Evolutionary conservation across 2,113 vertebrate genomes (phyloP), one percentile per base, ranked within the genome.

Genomic region (Xenopus laevis): DNA sequence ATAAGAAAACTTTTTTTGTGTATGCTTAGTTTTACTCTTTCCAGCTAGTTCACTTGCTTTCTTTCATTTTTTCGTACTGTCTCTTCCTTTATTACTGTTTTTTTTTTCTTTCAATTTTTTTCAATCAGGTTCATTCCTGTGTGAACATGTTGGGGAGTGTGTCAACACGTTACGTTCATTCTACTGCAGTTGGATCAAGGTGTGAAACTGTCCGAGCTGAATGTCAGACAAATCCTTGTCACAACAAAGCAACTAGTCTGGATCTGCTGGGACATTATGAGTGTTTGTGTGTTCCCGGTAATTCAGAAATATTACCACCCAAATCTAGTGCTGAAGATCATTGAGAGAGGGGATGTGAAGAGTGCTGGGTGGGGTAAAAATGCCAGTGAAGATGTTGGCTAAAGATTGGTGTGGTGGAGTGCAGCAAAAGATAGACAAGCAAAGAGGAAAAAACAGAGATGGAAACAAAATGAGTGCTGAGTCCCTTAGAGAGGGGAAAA

Each of bases 251-350:
- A 71, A 83, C 85, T 68, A 88, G 87, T 65, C 74, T 87, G 18
- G 87, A 88, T 60, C 74, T 85, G 18, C 80, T 84, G 0, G 84
- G 82, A 44, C 59, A 70, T 18, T 89, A 87, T 72, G 79, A 80
- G 15, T 88, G 86, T 72, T 73, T 86, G 67, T 89, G 87, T 65
- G 81, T 83, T 13, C 82, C 82, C 47, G 87, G 87, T 87, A 83
- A 33, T 75, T 52, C 11, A 20, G 13, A 11, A 46, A 46, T 11
- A 46, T 46, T 11, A 46, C 11, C 15, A 13, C 13, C n/a, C n/a
- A n/a, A n/a, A n/a, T 4, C 7, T 53, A 4, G 7, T 8, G 13
- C 13, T 53, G n/a, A n/a, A n/a, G n/a, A n/a, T n/a, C n/a, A n/a
- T n/a, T n/a, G n/a, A n/a, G n/a, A n/a, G n/a, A n/a, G n/a, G n/a